Conservation (phyloP, 2,888 invertebrate genomes). For the Rhamnusium bicolor region DNA sequence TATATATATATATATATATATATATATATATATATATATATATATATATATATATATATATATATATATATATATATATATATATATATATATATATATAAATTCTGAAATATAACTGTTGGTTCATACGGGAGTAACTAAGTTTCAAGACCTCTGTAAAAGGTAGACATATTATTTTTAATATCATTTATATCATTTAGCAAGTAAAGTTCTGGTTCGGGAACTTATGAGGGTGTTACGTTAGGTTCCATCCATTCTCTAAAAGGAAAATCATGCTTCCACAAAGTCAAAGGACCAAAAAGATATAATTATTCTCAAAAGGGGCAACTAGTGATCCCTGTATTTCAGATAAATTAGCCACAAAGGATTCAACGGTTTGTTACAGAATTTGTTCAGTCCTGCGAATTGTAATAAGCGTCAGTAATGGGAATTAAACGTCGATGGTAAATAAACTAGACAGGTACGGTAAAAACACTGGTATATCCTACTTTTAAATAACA, state of each 20-base stretch:
- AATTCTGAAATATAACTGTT: no score
- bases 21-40: no score
- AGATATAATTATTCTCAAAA: conserved; percentile 5
- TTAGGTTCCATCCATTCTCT: not conserved
- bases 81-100: no score
- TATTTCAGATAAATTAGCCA: conserved; percentile 21
- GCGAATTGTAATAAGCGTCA: not conserved
- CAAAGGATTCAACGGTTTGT: conserved; percentile 11
- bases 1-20: no score
- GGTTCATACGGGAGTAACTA: no score
- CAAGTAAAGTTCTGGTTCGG: not conserved
- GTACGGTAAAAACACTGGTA: no score
- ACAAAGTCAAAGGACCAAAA: conserved; percentile 14
- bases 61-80: no score
- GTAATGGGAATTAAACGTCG: conserved; percentile 10
- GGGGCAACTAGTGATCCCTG: conserved; percentile 5
- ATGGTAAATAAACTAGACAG: not conserved
- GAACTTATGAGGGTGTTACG: not conserved
- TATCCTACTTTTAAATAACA: no score
- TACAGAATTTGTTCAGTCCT: conserved; percentile 12
- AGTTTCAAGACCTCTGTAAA: no score
- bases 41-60: no score
- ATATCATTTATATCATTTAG: no score
- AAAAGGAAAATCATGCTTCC: not conserved
- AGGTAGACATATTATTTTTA: no score